These are phyloP conservation scores for Ctenodactylus gundi DNA, from an alignment of 2,113 vertebrate species.

Conservation along the genomic window DNA sequence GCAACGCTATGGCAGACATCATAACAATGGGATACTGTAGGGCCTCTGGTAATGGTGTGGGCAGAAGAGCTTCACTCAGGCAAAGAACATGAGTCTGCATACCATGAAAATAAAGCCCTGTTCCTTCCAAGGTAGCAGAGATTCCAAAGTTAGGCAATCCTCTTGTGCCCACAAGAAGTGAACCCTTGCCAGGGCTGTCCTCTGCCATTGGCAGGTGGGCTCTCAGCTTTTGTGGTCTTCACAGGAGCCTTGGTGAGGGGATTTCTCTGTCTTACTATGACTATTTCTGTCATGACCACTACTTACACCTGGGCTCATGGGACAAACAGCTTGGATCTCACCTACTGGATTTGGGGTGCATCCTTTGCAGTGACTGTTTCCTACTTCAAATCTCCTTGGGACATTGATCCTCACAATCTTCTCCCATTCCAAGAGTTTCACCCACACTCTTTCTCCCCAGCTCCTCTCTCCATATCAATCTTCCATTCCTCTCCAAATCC, in stretches of 20 bases:
- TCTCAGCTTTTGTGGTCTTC: neutral
- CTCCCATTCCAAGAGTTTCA: neutral
- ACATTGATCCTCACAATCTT: neutral
- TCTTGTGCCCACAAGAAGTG: neutral
- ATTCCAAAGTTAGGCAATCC: neutral
- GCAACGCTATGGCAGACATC: neutral
- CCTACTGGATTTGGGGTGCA: neutral
- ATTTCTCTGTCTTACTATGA: neutral
- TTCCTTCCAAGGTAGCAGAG: neutral
- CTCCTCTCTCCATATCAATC: neutral
- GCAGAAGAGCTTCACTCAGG: neutral
- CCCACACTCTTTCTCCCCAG: neutral
- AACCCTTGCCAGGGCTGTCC: neutral
- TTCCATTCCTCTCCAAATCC: neutral
- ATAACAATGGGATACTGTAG: neutral
- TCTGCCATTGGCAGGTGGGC: neutral
- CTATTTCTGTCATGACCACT: neutral
- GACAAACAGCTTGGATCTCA: neutral
- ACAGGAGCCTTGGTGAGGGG: neutral
- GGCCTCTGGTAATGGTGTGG: neutral
- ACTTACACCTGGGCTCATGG: neutral
- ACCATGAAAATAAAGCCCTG: neutral
- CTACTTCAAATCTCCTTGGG: neutral
- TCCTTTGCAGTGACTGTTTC: neutral
- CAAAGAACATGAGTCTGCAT: neutral